Percentiles rank a stretch among this genome's conserved stretches.
Conservation (phyloP, 2,888 invertebrate species). For the Agrilus biguttatus region DNA sequence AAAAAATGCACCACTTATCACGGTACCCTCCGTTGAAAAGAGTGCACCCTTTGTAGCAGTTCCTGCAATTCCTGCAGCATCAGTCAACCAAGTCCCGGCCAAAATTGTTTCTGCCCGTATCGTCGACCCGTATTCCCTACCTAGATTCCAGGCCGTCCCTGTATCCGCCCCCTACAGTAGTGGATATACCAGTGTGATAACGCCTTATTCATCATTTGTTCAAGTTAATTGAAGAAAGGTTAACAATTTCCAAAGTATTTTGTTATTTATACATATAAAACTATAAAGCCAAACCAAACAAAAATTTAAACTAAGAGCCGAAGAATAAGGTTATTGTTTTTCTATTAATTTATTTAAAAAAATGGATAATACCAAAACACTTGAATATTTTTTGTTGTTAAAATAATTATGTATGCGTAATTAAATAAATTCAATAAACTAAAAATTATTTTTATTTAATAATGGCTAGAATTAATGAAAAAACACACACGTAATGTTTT, state of each 20-base stretch:
- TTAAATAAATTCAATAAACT: no score
- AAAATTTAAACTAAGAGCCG: no score
- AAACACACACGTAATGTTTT: no score
- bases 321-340: no score
- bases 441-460: no score
- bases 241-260: not conserved
- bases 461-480: no score
- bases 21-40: constrained; percentile 11
- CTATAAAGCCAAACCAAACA: no score
- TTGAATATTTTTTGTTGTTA: no score
- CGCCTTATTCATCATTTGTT: not conserved
- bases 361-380: no score
- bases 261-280: no score
- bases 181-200: constrained; percentile 3
- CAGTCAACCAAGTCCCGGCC: constrained; percentile 2
- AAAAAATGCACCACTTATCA: not conserved
- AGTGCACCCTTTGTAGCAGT: constrained; percentile 12
- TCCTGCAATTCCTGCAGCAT: constrained; percentile 8
- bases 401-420: no score
- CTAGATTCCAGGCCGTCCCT: constrained; percentile 11
- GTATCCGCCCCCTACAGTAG: constrained; percentile 7
- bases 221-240: not conserved
- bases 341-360: no score
- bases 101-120: constrained; percentile 5
- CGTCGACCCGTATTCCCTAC: constrained; percentile 7